Evolutionary conservation across 2,888 invertebrate species (phyloP).

Genomic region (Brassicogethes aeneus): DNA sequence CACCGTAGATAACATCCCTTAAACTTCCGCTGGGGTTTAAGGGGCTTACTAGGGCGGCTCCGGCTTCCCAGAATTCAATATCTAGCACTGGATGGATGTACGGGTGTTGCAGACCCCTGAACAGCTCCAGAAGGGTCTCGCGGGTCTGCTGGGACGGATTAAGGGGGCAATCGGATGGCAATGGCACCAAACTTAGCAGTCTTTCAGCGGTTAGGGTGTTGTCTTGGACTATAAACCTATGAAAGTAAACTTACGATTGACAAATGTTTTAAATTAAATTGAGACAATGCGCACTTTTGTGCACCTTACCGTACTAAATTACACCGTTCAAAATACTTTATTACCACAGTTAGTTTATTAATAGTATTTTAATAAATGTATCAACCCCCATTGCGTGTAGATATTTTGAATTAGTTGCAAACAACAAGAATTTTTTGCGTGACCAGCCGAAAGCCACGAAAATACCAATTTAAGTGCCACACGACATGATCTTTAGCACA

Average conservation of each 20-base stretch:
- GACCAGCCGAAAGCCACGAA: too few relatives aligned
- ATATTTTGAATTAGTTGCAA: too few relatives aligned
- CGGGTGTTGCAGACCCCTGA: constrained; percentile 82
- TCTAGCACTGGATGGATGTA: constrained; percentile 87
- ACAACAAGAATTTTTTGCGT: too few relatives aligned
- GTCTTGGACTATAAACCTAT: constrained; percentile 73
- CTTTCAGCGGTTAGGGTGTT: constrained; percentile 69
- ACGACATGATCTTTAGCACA: too few relatives aligned
- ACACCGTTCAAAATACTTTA: too few relatives aligned
- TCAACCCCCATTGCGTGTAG: too few relatives aligned
- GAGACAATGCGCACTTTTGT: too few relatives aligned
- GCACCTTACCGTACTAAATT: too few relatives aligned
- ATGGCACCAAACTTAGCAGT: constrained; percentile 61
- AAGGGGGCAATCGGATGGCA: constrained; percentile 57
- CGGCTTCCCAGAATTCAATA: constrained; percentile 63
- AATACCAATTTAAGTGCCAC: too few relatives aligned
- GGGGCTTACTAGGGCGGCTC: constrained; percentile 69
- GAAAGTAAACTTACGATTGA: neutral
- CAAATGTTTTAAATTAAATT: too few relatives aligned
- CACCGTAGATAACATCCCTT: constrained; percentile 75
- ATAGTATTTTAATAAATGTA: too few relatives aligned
- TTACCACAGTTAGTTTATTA: too few relatives aligned
- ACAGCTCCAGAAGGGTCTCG: constrained; percentile 66
- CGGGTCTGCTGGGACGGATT: constrained; percentile 54
- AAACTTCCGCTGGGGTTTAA: constrained; percentile 78